Evolutionary conservation across 2,888 invertebrate genomes (phyloP), one percentile per base, ranked within the genome.

Genomic region (Phasia obesa): DNA sequence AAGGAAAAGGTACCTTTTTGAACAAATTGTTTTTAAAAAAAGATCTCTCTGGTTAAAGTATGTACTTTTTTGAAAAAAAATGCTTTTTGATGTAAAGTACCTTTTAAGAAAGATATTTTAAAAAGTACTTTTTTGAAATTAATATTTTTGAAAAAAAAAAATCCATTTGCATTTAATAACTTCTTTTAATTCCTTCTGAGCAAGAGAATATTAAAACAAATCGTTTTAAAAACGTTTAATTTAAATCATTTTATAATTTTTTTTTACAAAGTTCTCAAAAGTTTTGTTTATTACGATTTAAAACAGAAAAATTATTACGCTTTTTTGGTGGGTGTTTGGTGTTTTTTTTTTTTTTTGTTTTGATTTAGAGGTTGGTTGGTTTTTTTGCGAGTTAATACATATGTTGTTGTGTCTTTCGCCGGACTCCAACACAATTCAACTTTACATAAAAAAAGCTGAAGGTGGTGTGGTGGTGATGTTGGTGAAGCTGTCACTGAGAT

Each of bases 291-390:
- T 35, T 35, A 35, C 9, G 4, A 38, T 15, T 38, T 11, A 38
- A 38, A 7, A 15, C 38, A 13, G 2, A 38, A 38, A 38, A 38
- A 6, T 4, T 21, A 38, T 55, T 35, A 4, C 15, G 4, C 17
- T 44, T 51, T 31, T 60, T 69, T 60, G 78, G 78, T 79, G 78
- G 78, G 78, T 79, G 78, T 79, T 71, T n/a, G n/a, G n/a, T n/a
- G n/a, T n/a, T n/a, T n/a, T n/a, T n/a, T n/a, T n/a, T n/a, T n/a
- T n/a, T n/a, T n/a, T n/a, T n/a, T n/a, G n/a, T 55, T 76, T 73
- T 25, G n/a, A 70, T 57, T 79, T 73, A 44, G 71, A 79, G 78
- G 78, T 73, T 79, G 71, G 71, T 65, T 55, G 64, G 35, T 5
- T 69, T 74, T 47, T 47, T 47, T 47, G 44, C 17, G 17, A 47